Conservation (phyloP, 2,888 invertebrate genomes). For the Thymelicus acteon region DNA sequence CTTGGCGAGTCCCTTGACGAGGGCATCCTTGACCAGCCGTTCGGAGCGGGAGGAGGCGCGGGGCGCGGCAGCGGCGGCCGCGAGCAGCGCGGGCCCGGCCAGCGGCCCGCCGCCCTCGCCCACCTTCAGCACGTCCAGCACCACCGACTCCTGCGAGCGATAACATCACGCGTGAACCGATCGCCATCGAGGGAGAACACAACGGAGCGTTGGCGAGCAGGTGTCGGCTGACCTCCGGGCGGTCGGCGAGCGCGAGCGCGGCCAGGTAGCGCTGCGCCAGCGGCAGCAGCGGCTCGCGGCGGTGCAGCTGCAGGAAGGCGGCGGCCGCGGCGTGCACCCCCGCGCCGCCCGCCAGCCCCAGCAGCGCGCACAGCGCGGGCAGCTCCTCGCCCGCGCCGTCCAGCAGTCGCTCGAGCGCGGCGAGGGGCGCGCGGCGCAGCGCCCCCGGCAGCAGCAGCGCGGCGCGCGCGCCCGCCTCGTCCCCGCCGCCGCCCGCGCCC, state of each 20-base stretch:
- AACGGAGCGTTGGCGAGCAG: no score
- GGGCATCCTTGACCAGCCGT: conserved; percentile 30
- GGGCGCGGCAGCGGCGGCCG: conserved; percentile 46
- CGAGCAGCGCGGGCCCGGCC: conserved; percentile 49
- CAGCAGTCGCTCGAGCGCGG: conserved; percentile 43
- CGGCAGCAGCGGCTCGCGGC: conserved; percentile 39
- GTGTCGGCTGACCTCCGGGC: conserved; percentile 21
- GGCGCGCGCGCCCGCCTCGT: conserved; percentile 14
- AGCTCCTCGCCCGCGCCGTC: conserved; percentile 38
- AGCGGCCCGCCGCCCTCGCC: conserved; percentile 46
- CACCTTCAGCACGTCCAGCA: conserved; percentile 44
- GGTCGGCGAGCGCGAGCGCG: conserved; percentile 44
- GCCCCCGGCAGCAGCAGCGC: conserved; percentile 30
- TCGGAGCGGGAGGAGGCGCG: conserved; percentile 41
- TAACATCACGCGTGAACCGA: conserved; percentile 8
- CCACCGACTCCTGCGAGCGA: conserved; percentile 14
- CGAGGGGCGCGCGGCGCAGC: conserved; percentile 42
- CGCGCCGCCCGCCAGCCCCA: conserved; percentile 56
- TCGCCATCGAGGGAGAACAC: no score
- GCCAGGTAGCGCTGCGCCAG: conserved; percentile 50
- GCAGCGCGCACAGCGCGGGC: conserved; percentile 50
- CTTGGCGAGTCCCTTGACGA: conserved; percentile 47
- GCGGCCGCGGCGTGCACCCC: conserved; percentile 56
- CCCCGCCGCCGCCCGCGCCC: conserved; percentile 40
- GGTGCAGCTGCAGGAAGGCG: conserved; percentile 54